Conservation (phyloP, 1,140 invertebrate genomes). For the Cotesia vestalis region DNA sequence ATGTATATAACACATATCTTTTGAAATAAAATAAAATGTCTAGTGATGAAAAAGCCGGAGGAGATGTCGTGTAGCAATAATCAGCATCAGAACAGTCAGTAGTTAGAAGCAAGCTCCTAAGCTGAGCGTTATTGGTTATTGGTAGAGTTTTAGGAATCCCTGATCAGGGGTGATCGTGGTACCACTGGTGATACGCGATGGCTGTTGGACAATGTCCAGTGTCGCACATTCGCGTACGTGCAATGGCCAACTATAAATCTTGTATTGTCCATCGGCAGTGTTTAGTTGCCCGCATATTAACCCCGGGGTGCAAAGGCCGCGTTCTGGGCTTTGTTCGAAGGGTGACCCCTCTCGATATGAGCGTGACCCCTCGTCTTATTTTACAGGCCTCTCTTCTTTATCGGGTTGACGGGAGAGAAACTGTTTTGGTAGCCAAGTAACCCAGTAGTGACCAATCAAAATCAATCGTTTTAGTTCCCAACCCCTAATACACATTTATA, state of each 20-base stretch:
- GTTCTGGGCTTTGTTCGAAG: constrained; percentile 58
- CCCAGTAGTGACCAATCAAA: constrained; percentile 12
- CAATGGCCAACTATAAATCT: constrained; percentile 58
- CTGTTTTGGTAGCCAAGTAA: neutral
- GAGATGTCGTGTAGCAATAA: too few relatives aligned
- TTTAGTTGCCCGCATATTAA: constrained; percentile 66
- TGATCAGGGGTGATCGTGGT: neutral
- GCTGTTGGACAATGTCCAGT: constrained; percentile 22
- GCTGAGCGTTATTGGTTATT: neutral
- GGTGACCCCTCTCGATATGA: constrained; percentile 58
- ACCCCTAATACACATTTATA: neutral
- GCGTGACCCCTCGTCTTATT: constrained; percentile 48
- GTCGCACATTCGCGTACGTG: constrained; percentile 12
- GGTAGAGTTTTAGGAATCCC: constrained; percentile 7
- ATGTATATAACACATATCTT: too few relatives aligned
- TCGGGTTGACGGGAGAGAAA: constrained; percentile 53
- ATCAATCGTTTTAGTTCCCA: constrained; percentile 2
- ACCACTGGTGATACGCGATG: neutral
- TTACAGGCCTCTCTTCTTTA: constrained; percentile 54
- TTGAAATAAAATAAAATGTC: too few relatives aligned
- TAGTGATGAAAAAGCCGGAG: too few relatives aligned
- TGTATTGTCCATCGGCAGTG: constrained; percentile 61
- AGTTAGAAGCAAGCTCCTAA: too few relatives aligned
- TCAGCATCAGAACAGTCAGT: too few relatives aligned
- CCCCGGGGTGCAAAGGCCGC: constrained; percentile 60